phyloP scores from a whole-genome alignment of 2,797 vertebrate species.

The Typhlichthys eigenmanni region DNA sequence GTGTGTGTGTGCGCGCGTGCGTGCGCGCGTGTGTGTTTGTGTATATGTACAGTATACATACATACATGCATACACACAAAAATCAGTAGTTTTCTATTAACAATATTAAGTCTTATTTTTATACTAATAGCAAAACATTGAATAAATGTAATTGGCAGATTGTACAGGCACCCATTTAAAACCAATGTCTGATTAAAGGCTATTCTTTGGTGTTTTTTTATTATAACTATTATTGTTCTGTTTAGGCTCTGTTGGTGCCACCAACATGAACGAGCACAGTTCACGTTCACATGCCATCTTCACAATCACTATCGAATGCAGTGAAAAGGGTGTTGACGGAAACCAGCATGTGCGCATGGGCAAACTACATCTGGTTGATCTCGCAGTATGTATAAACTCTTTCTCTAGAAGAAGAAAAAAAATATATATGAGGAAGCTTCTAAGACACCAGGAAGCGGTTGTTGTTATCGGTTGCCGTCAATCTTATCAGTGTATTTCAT shows the following conservation, averaged over 20 bases:
- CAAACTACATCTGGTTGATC: constrained; percentile 95
- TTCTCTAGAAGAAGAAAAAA: not conserved
- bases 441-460: not conserved
- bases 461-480: not conserved
- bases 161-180: not conserved
- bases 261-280: constrained; percentile 99
- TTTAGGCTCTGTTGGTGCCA: constrained; percentile 93
- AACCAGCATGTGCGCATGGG: constrained; percentile 98
- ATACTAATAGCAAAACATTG: not conserved
- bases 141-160: not conserved
- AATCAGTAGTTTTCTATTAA: too few relatives aligned
- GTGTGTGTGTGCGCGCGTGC: too few relatives aligned
- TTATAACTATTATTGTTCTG: not conserved
- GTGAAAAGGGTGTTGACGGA: constrained; percentile 94
- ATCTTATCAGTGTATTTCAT: not conserved
- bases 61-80: too few relatives aligned
- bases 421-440: not conserved
- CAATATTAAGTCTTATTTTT: too few relatives aligned
- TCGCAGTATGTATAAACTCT: constrained; percentile 83
- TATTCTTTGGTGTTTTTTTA: constrained; percentile 5
- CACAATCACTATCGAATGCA: constrained; percentile 98
- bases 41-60: too few relatives aligned
- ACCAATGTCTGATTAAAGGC: not conserved
- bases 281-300: constrained; percentile 98
- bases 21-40: too few relatives aligned